Base-by-base conservation (phyloP, 2,797 vertebrate genomes). In the Antrozous pallidus region DNA sequence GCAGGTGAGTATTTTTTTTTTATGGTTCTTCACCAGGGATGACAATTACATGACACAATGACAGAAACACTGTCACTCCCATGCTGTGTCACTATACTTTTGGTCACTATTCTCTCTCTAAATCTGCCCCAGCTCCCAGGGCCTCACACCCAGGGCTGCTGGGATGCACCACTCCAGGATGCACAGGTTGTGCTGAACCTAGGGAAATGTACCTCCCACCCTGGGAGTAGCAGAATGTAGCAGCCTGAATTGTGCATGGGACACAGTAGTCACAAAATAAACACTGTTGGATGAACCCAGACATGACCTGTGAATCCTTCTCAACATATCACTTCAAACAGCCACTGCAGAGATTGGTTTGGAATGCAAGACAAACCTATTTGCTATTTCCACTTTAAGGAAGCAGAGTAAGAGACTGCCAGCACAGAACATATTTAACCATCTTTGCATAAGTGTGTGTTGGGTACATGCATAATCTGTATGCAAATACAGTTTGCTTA, bases 401-500 rank as follows among this genome's bases (percentile, higher is more conserved):
- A 96, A 96, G 86, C 63, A 87, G 47, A 71, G 77, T 11, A 47
- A 88, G 91, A 85, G 31, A 33, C 81, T 97, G 96, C 96, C 95
- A 97, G 65, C 81, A 74, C 17, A 2, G 47, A 93, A 91, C 91
- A 94, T 96, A 95, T 97, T 97, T 97, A 91, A 95, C 93, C 96
- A 87, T 96, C 79, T 92, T 94, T 95, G 90, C 88, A 90, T 90
- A 91, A 96, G 92, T 93, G 84, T 96, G 96, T 97, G 94, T 96
- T 95, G 95, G 92, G 90, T 93, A 92, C 85, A 92, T 94, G 93
- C 93, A 95, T 96, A 97, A 97, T 96, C 93, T 96, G 93, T 96
- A 94, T 97, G 96, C 94, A 97, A 97, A 97, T 97, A 97, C 73
- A 77, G 95, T 96, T 96, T 95, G 93, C 95, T 92, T 95, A 90